Base-by-base conservation (phyloP, 1,140 invertebrate genomes). In the Diachasma alloeum region DNA sequence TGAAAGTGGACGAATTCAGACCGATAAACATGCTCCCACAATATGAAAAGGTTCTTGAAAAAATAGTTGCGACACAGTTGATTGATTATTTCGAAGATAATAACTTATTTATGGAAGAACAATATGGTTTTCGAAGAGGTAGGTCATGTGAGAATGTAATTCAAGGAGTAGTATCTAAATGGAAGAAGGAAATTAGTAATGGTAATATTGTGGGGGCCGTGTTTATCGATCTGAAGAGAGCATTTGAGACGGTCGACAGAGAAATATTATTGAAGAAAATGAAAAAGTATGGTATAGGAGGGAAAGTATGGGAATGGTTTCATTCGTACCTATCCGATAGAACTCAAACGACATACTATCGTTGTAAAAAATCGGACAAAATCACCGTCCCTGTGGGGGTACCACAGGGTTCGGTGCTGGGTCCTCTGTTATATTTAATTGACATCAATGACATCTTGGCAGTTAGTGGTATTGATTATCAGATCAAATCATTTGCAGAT, bases 41-140 rank as follows among this genome's bases (percentile, higher is more conserved):
- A 6, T 80, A 75, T 63, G 81, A 82, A 72, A 81, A 81, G 67
- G 39, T 82, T 44, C 15, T 82, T 3, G 80, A 83, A 75, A 1
- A 78, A 44, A 19, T 78, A 44, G 77, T 81, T 0, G 78, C 80
- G 56, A 69, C 79, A 42, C 75, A 78, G 68, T 8, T 81, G 36
- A 42, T 22, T 9, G 36, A 75, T n/a, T 77, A 67, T 19, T 53
- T 80, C 10, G 56, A 71, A 31, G 46, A 37, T 1, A 78, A 80
- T 67, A 56, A 78, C 0, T 63, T 78, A 56, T 13, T 79, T 80
- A 78, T 42, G 66, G 76, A 24, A 69, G 67, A n/a, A n/a, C n/a
- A n/a, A 44, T n/a, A n/a, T n/a, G n/a, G n/a, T n/a, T n/a, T n/a
- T n/a, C n/a, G n/a, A n/a, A n/a, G n/a, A n/a, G 19, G 75, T 17